phyloP scores from a whole-genome alignment of 1,140 invertebrate genomes.

The Drosophila ogumai region DNA sequence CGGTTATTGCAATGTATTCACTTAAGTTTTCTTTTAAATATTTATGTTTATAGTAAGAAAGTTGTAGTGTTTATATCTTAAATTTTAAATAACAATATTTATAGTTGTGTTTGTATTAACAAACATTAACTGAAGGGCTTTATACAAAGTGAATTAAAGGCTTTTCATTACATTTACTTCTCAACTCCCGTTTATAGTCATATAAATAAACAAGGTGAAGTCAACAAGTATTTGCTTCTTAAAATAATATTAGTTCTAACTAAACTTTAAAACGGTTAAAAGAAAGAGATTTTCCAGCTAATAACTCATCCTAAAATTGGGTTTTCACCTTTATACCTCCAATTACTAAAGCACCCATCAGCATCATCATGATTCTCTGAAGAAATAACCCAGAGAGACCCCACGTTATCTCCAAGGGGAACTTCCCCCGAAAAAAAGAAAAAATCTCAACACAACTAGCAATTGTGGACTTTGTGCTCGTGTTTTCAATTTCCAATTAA shows the following conservation, averaged over 20 bases:
- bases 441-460: slow-evolving; percentile 6
- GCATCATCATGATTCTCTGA: slow-evolving; percentile 16
- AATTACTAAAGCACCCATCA: not conserved
- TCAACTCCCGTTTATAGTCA: too few relatives aligned
- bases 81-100: not conserved
- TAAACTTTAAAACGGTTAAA: not conserved
- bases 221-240: not conserved
- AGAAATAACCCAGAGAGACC: slow-evolving; percentile 16
- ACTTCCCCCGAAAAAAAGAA: slow-evolving; percentile 40
- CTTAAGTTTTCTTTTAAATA: not conserved
- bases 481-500: slow-evolving; percentile 75
- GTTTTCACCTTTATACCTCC: not conserved
- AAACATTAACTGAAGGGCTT: too few relatives aligned
- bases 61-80: not conserved
- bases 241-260: not conserved
- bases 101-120: too few relatives aligned
- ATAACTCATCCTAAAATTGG: not conserved
- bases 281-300: not conserved
- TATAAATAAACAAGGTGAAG: too few relatives aligned
- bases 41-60: not conserved
- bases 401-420: slow-evolving; percentile 32
- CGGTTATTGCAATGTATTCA: not conserved
- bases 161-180: not conserved
- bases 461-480: slow-evolving; percentile 64
- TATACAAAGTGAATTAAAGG: not conserved